A percentile compares a stretch with the other conserved stretches of the same genome.
phyloP scores from a whole-genome alignment of 2,113 vertebrate genomes.

The Corydoras maculifer region DNA sequence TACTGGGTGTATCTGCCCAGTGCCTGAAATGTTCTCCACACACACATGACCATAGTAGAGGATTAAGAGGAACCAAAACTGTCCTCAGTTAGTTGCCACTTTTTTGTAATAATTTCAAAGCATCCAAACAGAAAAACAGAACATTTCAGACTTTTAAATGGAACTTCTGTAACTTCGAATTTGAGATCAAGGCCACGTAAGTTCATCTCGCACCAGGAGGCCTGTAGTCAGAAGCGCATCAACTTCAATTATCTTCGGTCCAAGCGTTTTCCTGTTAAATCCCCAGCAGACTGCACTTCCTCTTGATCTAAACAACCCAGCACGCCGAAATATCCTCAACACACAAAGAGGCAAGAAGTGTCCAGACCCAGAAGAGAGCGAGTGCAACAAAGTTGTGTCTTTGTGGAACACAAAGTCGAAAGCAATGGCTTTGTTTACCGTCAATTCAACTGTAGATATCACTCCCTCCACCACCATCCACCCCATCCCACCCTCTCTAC shows the following conservation, averaged over 20 bases:
- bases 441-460: conserved; percentile 10
- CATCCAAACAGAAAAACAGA: no score
- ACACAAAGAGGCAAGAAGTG: not conserved
- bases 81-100: no score
- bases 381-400: not conserved
- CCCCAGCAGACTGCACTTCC: conserved; percentile 17
- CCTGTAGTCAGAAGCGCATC: not conserved
- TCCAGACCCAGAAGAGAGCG: not conserved
- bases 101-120: no score
- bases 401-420: conserved; percentile 3
- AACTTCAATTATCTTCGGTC: conserved; percentile 17
- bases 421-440: conserved; percentile 46
- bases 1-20: no score
- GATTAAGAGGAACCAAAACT: no score
- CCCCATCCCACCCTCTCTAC: not conserved
- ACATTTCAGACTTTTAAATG: no score
- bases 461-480: not conserved
- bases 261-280: conserved; percentile 24
- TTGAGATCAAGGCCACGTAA: no score
- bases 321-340: conserved; percentile 18
- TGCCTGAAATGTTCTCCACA: no score
- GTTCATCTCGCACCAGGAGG: not conserved
- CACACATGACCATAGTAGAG: no score
- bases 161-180: no score
- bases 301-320: conserved; percentile 16